Evolutionary conservation across 1,140 invertebrate species (phyloP).

Genomic region (Plectrocnemia conspersa): DNA sequence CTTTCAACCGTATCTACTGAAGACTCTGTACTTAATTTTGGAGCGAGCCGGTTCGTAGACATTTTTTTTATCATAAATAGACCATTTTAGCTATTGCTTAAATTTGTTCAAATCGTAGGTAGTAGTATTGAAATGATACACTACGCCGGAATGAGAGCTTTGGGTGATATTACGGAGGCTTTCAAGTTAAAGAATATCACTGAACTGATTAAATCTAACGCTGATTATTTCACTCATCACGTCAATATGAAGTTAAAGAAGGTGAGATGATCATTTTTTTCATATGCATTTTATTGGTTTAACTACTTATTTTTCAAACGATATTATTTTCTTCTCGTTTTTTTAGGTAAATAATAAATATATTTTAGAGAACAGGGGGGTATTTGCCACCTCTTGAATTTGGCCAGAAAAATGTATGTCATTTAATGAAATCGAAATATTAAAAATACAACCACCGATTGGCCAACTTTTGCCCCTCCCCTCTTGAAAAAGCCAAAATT

Average conservation of each 20-base stretch:
- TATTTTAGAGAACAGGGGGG: too few relatives aligned
- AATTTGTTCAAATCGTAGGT: conserved; percentile 42
- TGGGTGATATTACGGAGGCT: conserved; percentile 51
- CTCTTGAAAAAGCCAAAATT: too few relatives aligned
- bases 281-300: conserved; percentile 15
- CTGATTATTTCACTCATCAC: conserved; percentile 64
- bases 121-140: conserved; percentile 54
- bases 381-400: too few relatives aligned
- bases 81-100: conserved; percentile 21
- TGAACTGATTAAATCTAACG: conserved; percentile 55
- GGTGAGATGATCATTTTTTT: conserved; percentile 38
- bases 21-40: conserved; percentile 61
- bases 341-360: too few relatives aligned
- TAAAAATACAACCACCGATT: too few relatives aligned
- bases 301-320: background rate
- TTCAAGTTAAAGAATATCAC: conserved; percentile 48
- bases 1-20: conserved; percentile 56
- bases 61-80: conserved; percentile 7
- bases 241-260: conserved; percentile 58
- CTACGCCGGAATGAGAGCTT: conserved; percentile 51
- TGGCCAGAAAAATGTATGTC: too few relatives aligned
- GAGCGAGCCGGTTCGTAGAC: conserved; percentile 56
- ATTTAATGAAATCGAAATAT: too few relatives aligned
- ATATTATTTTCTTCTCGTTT: too few relatives aligned
- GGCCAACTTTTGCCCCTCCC: too few relatives aligned